Base-by-base conservation (phyloP, 1,140 invertebrate genomes). In the Cecropterus lyciades region DNA sequence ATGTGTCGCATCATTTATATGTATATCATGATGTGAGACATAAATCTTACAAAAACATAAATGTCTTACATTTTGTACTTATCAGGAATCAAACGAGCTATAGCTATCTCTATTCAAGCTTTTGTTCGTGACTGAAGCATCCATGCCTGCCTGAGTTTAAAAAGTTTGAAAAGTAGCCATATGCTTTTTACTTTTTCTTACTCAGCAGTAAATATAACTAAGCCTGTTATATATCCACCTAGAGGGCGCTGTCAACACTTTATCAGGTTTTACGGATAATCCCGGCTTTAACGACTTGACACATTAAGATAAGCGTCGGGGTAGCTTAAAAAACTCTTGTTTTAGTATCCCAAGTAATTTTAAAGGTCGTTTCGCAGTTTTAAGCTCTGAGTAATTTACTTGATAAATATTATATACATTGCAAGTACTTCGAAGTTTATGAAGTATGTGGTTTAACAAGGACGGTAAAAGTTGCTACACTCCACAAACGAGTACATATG, bases 251-350 rank as follows among this genome's bases (percentile, higher is more conserved):
- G 55, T 57, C 55, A 45, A 57, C 55, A 57, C 55, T 59, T 59
- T 59, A 59, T 59, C 55, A 59, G 55, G 55, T 59, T 59, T 57
- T 57, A 57, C 55, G 55, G 55, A 57, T 57, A 43, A 57, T 57
- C 55, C 55, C 16, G 55, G 55, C 20, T 59, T 59, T 46, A 59
- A 59, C 55, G 55, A 59, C 55, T 59, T 59, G 55, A 59, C 55
- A 59, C 55, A 59, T 59, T 59, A 59, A 59, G 55, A 59, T 59
- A 59, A 59, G 55, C 40, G 55, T 20, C 20, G 17, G 55, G 55
- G 55, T 59, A 59, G 55, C 55, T 59, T 59, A 59, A 59, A 59
- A 59, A 59, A 59, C 42, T 59, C 55, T 59, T 59, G 55, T 59
- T 59, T 59, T 59, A 59, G 55, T 46, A 59, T 14, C 42, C 55